Conservation (phyloP, 2,113 vertebrate genomes). For the Mionectes macconnelli region DNA sequence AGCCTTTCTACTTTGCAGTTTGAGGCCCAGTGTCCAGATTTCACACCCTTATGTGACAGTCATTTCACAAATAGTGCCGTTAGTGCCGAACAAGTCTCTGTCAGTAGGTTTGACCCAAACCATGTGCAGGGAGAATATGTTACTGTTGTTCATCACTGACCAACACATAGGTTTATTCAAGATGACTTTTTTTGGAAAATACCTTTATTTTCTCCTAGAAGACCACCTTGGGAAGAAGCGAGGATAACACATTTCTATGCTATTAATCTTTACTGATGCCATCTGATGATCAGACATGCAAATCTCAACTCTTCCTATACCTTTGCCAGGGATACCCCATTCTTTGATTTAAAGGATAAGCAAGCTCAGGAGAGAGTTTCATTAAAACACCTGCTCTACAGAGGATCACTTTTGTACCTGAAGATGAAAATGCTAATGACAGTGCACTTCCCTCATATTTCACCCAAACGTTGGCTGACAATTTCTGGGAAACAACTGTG, state of each 20-base stretch:
- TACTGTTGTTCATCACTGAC: background rate
- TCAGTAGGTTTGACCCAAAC: background rate
- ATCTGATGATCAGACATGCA: background rate
- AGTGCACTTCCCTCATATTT: background rate
- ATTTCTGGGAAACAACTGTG: background rate
- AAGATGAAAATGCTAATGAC: background rate
- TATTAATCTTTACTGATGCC: background rate
- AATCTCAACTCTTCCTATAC: background rate
- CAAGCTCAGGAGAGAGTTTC: background rate
- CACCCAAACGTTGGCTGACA: background rate
- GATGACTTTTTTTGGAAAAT: background rate
- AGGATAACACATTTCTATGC: background rate
- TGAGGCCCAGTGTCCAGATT: background rate
- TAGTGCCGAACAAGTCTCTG: background rate
- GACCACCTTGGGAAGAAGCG: background rate
- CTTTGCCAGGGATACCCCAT: background rate
- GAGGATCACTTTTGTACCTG: background rate
- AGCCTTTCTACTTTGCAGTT: background rate
- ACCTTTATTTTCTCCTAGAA: background rate
- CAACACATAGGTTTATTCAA: background rate
- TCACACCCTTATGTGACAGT: rapidly evolving
- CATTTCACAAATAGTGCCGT: background rate
- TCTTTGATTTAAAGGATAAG: background rate
- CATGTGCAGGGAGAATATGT: background rate
- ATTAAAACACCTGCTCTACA: background rate